Evolutionary conservation across 1,140 invertebrate species (phyloP).

Genomic region (Heliconius hewitsoni): DNA sequence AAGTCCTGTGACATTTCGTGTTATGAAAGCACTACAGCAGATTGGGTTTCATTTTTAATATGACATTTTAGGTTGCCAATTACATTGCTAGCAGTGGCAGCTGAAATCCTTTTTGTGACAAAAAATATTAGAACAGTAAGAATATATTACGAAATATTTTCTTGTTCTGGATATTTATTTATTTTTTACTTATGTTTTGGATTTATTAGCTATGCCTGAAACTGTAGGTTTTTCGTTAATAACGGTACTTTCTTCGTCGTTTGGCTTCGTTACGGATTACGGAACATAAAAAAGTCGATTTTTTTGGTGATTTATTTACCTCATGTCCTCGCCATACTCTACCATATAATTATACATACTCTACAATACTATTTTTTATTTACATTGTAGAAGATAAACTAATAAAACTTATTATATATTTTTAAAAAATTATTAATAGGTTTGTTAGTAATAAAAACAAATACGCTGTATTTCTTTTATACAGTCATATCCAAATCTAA

Average conservation of each 20-base stretch:
- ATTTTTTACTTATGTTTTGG: neutral
- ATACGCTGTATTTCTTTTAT: neutral
- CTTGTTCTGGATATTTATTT: neutral
- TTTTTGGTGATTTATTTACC: no score
- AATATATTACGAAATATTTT: neutral
- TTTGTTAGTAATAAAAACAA: no score
- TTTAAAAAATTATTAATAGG: no score
- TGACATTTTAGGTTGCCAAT: slow-evolving; percentile 20
- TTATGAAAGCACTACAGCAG: slow-evolving; percentile 26
- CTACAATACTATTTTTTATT: no score
- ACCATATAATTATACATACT: no score
- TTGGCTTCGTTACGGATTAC: no score
- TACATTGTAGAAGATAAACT: no score
- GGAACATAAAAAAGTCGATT: no score
- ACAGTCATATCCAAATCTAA: neutral
- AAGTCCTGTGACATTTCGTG: slow-evolving; percentile 19
- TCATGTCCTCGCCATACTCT: no score
- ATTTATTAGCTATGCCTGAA: neutral
- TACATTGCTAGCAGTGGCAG: neutral
- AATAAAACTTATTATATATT: no score
- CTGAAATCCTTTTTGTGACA: neutral
- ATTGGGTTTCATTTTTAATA: slow-evolving; percentile 38
- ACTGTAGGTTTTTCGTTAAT: no score
- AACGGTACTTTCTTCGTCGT: no score
- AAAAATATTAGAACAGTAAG: neutral